Evolutionary conservation across 2,888 invertebrate genomes (phyloP).

Genomic region (Macropis europaea): DNA sequence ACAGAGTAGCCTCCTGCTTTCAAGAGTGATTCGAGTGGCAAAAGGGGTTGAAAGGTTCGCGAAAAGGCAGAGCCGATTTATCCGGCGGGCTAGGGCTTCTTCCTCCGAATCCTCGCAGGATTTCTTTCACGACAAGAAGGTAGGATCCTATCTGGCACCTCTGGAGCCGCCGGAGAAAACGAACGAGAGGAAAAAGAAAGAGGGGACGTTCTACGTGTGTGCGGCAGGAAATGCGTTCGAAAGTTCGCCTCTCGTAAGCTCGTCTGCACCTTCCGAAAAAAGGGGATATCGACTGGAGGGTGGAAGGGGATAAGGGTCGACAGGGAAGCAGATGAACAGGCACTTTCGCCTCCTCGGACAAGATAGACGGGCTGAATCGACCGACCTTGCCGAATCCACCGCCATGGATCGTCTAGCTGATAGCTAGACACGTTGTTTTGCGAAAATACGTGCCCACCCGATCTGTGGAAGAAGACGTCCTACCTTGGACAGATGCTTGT

Average conservation of each 20-base stretch:
- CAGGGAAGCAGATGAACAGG: constrained; percentile 61
- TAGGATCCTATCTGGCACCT: constrained; percentile 41
- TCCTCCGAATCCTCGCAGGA: constrained; percentile 51
- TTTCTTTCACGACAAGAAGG: constrained; percentile 44
- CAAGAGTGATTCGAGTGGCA: constrained; percentile 41
- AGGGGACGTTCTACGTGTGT: constrained; percentile 10
- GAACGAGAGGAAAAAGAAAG: not conserved
- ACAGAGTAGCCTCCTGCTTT: constrained; percentile 14
- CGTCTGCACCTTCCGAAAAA: constrained; percentile 30
- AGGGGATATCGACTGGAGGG: constrained; percentile 34
- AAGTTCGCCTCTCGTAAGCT: constrained; percentile 25
- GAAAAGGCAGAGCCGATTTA: constrained; percentile 62
- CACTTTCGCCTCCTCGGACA: constrained; percentile 37
- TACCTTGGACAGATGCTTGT: not conserved
- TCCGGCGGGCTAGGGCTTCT: constrained; percentile 32
- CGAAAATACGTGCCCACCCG: not conserved
- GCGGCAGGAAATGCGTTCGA: constrained; percentile 52
- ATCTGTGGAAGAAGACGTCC: not conserved
- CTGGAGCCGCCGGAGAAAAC: constrained; percentile 3
- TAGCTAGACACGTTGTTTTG: constrained; percentile 18
- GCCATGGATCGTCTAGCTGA: constrained; percentile 11
- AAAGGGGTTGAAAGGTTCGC: constrained; percentile 51
- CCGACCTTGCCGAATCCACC: constrained; percentile 6
- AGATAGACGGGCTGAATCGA: constrained; percentile 28
- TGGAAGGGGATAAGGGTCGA: constrained; percentile 48